These are phyloP conservation scores for Atherinosoma microstoma DNA, from an alignment of 2,797 vertebrate genomes.

Conservation along the genomic window DNA sequence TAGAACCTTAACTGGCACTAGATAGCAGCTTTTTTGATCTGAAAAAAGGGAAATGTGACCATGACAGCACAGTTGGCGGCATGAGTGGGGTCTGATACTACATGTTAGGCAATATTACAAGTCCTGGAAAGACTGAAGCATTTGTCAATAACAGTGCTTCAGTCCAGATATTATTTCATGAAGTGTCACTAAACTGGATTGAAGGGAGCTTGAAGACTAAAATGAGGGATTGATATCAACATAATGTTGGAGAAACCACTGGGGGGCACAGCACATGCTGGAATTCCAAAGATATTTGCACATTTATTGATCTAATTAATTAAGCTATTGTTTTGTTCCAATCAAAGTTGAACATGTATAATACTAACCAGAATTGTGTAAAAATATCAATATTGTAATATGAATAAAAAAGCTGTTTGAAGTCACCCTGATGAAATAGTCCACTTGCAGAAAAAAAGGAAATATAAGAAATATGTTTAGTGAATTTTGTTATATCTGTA, in stretches of 20 bases:
- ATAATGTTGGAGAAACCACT: neutral
- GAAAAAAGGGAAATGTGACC: neutral
- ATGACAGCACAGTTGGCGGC: constrained; percentile 8
- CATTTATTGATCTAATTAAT: neutral
- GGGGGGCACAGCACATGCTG: neutral
- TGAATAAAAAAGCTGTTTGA: constrained; percentile 24
- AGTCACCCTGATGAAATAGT: constrained; percentile 31
- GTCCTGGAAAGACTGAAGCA: neutral
- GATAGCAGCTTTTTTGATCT: constrained; percentile 7
- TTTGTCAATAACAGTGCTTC: neutral
- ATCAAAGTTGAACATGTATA: no score
- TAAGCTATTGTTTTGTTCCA: neutral
- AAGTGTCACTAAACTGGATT: constrained; percentile 5
- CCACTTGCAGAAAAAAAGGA: constrained; percentile 35
- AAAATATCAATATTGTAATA: neutral
- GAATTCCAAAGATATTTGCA: neutral
- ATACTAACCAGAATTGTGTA: neutral
- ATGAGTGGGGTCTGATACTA: neutral
- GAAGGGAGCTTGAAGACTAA: neutral
- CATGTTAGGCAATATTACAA: neutral
- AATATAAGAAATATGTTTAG: constrained; percentile 47
- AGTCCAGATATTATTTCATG: constrained; percentile 4
- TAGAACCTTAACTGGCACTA: neutral
- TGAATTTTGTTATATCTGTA: constrained; percentile 54
- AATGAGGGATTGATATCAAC: no score